Conservation (phyloP, 1,140 invertebrate species). For the Calephelis virginiensis region DNA sequence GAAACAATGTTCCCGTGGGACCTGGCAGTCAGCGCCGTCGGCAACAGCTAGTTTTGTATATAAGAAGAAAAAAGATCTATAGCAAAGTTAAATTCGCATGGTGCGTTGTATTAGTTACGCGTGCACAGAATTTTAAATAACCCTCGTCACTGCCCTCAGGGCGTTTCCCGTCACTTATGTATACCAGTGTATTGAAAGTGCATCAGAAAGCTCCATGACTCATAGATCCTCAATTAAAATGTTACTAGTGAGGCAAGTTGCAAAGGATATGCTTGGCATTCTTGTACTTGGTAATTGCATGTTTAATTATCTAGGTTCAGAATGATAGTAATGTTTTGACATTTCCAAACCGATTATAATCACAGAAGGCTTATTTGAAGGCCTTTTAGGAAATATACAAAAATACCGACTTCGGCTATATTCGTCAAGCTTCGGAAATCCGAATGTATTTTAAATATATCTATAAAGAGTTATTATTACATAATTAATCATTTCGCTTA, state of each 20-base stretch:
- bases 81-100: background rate
- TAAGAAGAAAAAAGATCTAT: background rate
- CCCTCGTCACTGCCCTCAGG: conserved; percentile 38
- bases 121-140: conserved; percentile 42
- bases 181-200: conserved; percentile 20
- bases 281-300: conserved; percentile 8
- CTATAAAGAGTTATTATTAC: too few species aligned
- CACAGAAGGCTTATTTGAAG: background rate
- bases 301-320: conserved; percentile 14
- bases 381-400: too few species aligned
- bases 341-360: conserved; percentile 12
- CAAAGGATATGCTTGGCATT: conserved; percentile 2
- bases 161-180: conserved; percentile 40
- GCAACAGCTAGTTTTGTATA: background rate
- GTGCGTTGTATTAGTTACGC: background rate
- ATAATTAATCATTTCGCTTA: too few species aligned
- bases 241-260: conserved; percentile 40
- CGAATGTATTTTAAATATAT: too few species aligned
- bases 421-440: too few species aligned
- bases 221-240: conserved; percentile 52
- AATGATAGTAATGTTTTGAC: conserved; percentile 2
- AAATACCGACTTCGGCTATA: too few species aligned
- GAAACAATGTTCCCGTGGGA: background rate
- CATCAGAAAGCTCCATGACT: conserved; percentile 35
- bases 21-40: background rate